A percentile compares a stretch with the other conserved stretches of the same genome.
These are phyloP conservation scores for Orthosia gothica DNA, from an alignment of 2,888 invertebrate species.

Conservation along the genomic window DNA sequence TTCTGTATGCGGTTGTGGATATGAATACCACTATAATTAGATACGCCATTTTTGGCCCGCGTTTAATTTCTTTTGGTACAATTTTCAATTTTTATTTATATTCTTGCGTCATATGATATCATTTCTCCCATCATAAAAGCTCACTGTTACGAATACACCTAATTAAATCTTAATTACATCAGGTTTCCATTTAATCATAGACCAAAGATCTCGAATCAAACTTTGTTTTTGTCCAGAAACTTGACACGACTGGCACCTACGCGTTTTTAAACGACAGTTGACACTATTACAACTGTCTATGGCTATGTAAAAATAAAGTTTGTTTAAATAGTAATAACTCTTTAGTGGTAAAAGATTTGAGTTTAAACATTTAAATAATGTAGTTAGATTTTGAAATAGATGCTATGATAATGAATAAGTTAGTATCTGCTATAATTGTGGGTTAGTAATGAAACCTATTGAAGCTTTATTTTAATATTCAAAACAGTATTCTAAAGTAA, in stretches of 20 bases:
- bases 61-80: neutral
- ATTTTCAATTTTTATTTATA: neutral
- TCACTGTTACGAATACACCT: constrained; percentile 39
- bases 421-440: neutral
- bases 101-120: constrained; percentile 6
- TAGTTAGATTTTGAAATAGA: constrained; percentile 3
- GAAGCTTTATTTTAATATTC: neutral
- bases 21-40: constrained; percentile 19
- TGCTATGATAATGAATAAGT: neutral
- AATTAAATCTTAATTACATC: constrained; percentile 64
- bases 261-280: constrained; percentile 76
- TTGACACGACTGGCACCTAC: constrained; percentile 71
- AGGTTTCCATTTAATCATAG: constrained; percentile 48
- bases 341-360: constrained; percentile 33
- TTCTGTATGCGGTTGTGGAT: constrained; percentile 18
- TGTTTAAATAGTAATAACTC: constrained; percentile 38
- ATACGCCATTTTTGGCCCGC: constrained; percentile 8
- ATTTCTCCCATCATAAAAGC: constrained; percentile 29
- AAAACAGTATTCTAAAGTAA: neutral
- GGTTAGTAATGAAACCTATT: neutral
- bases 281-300: constrained; percentile 70
- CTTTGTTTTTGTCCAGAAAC: constrained; percentile 44
- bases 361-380: constrained; percentile 5
- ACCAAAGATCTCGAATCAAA: constrained; percentile 49
- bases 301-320: constrained; percentile 50